phyloP scores from a whole-genome alignment of 2,888 invertebrate genomes.

The Lasioglossum oenotherae region DNA sequence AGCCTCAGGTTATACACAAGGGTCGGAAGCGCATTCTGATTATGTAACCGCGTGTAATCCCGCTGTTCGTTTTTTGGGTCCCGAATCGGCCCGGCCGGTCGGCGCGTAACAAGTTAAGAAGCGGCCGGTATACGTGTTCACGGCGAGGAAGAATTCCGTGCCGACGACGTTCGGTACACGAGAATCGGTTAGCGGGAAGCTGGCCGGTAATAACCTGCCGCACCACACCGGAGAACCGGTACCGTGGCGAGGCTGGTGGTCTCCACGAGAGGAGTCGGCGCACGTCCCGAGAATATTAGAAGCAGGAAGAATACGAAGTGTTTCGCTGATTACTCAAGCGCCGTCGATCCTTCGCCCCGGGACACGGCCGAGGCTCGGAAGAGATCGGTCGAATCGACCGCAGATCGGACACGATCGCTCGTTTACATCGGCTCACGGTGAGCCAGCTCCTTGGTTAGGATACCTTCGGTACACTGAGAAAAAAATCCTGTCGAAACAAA shows the following conservation, averaged over 20 bases:
- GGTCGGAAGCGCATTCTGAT: not conserved
- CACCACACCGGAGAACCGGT: slow-evolving; percentile 73
- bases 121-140: slow-evolving; percentile 46
- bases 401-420: slow-evolving; percentile 37
- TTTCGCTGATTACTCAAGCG: slow-evolving; percentile 70
- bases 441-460: not conserved
- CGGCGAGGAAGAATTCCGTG: slow-evolving; percentile 64
- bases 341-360: slow-evolving; percentile 37
- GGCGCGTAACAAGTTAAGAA: slow-evolving; percentile 14
- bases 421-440: slow-evolving; percentile 34
- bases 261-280: slow-evolving; percentile 70
- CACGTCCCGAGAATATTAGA: slow-evolving; percentile 76
- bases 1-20: not conserved
- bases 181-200: slow-evolving; percentile 67
- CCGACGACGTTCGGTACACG: slow-evolving; percentile 47
- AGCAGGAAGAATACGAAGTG: slow-evolving; percentile 72
- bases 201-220: slow-evolving; percentile 71
- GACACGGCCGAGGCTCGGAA: slow-evolving; percentile 19
- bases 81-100: not conserved
- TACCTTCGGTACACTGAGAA: not conserved
- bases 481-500: too few species aligned
- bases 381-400: slow-evolving; percentile 45
- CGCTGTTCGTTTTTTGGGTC: not conserved
- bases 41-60: slow-evolving; percentile 21
- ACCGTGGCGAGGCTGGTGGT: slow-evolving; percentile 76